Conservation (phyloP, 2,113 vertebrate species). For the Cinclus cinclus region DNA sequence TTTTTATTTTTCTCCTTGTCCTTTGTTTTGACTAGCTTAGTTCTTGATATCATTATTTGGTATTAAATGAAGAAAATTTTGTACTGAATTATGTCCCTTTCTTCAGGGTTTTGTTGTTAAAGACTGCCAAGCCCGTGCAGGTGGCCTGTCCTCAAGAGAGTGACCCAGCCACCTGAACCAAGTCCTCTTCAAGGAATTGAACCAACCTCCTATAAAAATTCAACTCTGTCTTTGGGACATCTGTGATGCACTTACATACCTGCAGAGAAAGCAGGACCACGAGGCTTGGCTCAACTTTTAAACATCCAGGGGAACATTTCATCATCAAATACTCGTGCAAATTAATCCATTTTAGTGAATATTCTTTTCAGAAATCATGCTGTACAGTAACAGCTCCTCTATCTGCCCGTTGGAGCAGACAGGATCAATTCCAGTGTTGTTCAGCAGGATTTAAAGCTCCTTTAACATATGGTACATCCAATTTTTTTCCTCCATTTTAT, state of each 20-base stretch:
- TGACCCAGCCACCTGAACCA: rapidly evolving
- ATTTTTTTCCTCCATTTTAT: constrained; percentile 29
- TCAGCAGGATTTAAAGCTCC: constrained; percentile 13
- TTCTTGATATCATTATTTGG: not conserved
- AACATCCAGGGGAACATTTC: not conserved
- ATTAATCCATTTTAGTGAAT: not conserved
- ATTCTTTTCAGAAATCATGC: not conserved
- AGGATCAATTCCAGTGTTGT: not conserved
- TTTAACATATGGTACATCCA: constrained; percentile 35
- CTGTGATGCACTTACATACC: not conserved
- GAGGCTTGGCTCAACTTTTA: not conserved
- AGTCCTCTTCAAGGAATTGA: not conserved
- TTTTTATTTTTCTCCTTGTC: not conserved
- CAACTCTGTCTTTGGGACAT: not conserved
- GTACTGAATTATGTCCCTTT: not conserved
- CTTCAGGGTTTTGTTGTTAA: not conserved
- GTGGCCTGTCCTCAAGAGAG: not conserved
- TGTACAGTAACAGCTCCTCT: not conserved
- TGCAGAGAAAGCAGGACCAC: not conserved
- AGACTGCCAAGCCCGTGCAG: not conserved
- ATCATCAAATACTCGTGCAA: not conserved
- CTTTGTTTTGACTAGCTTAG: constrained; percentile 10
- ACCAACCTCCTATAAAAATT: not conserved
- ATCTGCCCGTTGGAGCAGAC: not conserved
- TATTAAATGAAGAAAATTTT: not conserved